A percentile compares a stretch with the other conserved stretches of the same genome.
phyloP scores from a whole-genome alignment of 2,113 vertebrate species.

The Cichladusa arquata region DNA sequence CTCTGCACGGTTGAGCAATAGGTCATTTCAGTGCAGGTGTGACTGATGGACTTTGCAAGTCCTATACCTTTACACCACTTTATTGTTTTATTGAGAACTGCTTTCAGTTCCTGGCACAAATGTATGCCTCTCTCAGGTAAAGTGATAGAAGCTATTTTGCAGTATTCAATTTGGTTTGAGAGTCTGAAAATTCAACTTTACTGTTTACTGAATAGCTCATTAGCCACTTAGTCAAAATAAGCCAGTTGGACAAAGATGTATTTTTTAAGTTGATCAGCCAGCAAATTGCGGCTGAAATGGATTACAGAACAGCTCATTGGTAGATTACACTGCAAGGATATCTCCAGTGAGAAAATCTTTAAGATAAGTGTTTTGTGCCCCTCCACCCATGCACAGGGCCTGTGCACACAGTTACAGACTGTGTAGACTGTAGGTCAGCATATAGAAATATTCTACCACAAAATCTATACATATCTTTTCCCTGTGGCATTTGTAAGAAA shows the following conservation, averaged over 20 bases:
- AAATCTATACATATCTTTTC: background rate
- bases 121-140: background rate
- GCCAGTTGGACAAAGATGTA: background rate
- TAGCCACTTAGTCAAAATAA: background rate
- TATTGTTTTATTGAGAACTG: background rate
- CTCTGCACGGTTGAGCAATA: background rate
- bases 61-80: background rate
- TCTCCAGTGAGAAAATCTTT: background rate
- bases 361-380: fast-evolving
- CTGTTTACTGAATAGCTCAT: background rate
- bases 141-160: background rate
- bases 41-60: background rate
- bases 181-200: background rate
- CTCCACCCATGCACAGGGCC: background rate
- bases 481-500: background rate
- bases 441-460: background rate
- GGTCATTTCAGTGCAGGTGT: background rate
- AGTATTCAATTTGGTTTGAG: background rate
- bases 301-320: background rate
- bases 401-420: background rate
- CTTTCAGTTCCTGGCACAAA: background rate
- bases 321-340: background rate
- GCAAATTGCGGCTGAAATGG: background rate
- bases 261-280: background rate
- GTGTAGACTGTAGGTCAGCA: background rate